These are phyloP conservation scores for Bombus polaris DNA, from an alignment of 1,140 invertebrate genomes.

Conservation along the genomic window DNA sequence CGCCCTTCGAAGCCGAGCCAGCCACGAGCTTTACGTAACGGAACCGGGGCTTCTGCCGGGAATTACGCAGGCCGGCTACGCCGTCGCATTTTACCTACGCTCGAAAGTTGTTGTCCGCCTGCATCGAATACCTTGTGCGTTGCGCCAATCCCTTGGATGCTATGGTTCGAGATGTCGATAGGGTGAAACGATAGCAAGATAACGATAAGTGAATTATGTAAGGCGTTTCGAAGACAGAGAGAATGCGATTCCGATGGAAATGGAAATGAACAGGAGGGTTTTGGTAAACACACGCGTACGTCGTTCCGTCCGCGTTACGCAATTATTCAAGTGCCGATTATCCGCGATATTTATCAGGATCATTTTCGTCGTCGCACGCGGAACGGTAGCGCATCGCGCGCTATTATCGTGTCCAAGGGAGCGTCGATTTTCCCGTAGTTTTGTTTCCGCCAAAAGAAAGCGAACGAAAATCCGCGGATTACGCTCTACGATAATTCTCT, in stretches of 20 bases:
- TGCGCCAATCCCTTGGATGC: too few relatives aligned
- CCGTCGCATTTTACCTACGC: neutral
- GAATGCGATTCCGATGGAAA: neutral
- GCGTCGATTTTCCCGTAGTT: too few relatives aligned
- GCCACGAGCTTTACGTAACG: conserved; percentile 4
- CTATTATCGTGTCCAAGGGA: too few relatives aligned
- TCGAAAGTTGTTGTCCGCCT: too few relatives aligned
- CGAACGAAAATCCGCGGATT: neutral
- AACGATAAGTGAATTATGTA: neutral
- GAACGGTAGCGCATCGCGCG: too few relatives aligned
- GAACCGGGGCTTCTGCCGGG: neutral
- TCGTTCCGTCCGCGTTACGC: neutral
- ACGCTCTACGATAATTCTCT: neutral
- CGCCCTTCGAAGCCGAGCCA: neutral
- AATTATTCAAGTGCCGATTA: neutral
- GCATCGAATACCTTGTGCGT: too few relatives aligned
- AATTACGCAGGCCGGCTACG: neutral
- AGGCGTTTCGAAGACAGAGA: neutral
- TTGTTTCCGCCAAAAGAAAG: neutral
- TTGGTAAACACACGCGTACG: neutral
- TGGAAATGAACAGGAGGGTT: too few relatives aligned
- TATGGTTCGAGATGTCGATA: neutral
- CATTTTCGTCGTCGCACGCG: too few relatives aligned
- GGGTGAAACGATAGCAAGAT: neutral
- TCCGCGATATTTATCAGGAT: neutral